A percentile compares a stretch with the other conserved stretches of the same genome.
These are phyloP conservation scores for Melospiza melodia DNA, from an alignment of 2,113 vertebrate genomes.

Conservation along the genomic window DNA sequence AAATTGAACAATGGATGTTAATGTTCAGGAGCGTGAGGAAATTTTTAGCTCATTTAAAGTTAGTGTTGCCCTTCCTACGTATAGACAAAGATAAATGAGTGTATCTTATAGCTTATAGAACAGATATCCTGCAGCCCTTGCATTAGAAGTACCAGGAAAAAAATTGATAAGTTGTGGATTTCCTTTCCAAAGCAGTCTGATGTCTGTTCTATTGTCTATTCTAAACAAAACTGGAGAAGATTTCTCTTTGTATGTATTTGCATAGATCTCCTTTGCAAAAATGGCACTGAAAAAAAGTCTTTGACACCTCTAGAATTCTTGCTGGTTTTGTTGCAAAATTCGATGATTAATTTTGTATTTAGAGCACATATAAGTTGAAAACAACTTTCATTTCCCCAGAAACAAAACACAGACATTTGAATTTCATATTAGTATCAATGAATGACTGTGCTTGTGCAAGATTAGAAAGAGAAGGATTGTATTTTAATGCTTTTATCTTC, in stretches of 20 bases:
- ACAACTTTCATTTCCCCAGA: not conserved
- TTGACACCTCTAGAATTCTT: not conserved
- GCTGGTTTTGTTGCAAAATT: not conserved
- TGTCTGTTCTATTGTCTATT: not conserved
- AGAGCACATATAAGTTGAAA: not conserved
- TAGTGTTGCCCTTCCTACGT: not conserved
- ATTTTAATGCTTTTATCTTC: not conserved
- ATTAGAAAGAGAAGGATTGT: not conserved
- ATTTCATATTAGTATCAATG: not conserved
- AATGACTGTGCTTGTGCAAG: not conserved
- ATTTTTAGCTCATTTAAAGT: not conserved
- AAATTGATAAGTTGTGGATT: not conserved
- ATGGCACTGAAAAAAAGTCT: fast-evolving
- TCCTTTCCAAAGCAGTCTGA: not conserved
- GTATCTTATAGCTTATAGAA: not conserved
- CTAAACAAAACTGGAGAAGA: not conserved
- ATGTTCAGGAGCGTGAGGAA: not conserved
- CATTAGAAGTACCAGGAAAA: not conserved
- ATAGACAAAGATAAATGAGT: not conserved
- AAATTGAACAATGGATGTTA: not conserved
- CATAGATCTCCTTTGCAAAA: not conserved
- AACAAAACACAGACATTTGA: not conserved
- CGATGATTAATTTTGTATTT: not conserved
- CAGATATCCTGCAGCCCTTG: not conserved
- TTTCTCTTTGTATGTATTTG: not conserved